Base-by-base conservation (phyloP, 1,140 invertebrate species). In the Adelges cooleyi region DNA sequence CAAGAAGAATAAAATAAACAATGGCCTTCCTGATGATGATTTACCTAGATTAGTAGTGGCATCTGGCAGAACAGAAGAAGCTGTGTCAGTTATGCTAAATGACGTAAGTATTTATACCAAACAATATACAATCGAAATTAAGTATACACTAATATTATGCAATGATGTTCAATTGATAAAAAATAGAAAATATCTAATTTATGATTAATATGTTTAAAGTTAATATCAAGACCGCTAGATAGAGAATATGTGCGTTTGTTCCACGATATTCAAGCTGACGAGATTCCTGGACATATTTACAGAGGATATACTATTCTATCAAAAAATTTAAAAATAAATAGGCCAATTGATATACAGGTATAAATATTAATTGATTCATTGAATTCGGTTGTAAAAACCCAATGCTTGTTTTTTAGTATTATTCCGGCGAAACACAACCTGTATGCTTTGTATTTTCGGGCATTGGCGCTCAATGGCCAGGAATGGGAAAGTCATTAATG, bases 391-490 rank as follows among this genome's bases (percentile, higher is more conserved):
- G 9, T 46, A 22, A 42, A 66, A 54, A 36, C 54, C n/a, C 17
- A 8, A 52, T n/a, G 9, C 29, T 20, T 51, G n/a, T 62, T 68
- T 74, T 81, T 11, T 75, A 81, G 51, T 80, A 82, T 72, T 84
- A 79, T 72, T 74, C 78, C 0, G 83, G 80, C 1, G 76, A 80
- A 6, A 77, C 78, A 65, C 75, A 82, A 68, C 87, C 89, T 17
- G 77, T 95, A 0, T 92, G 89, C 80, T 92, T 87, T 75, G 82
- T 95, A 10, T 96, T 92, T 76, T 86, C 90, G 67, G 91, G 91
- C 52, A 91, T 95, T 87, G 90, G 90, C 5, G 86, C 86, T 1
- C 90, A 95, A 71, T 95, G 91, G 90, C 73, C 80, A 25, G 83
- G 86, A 49, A 92, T 95, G 89, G 90, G 85, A 18, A 75, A 79